Evolutionary conservation across 2,888 invertebrate genomes (phyloP).

Genomic region (Limnephilus rhombicus): DNA sequence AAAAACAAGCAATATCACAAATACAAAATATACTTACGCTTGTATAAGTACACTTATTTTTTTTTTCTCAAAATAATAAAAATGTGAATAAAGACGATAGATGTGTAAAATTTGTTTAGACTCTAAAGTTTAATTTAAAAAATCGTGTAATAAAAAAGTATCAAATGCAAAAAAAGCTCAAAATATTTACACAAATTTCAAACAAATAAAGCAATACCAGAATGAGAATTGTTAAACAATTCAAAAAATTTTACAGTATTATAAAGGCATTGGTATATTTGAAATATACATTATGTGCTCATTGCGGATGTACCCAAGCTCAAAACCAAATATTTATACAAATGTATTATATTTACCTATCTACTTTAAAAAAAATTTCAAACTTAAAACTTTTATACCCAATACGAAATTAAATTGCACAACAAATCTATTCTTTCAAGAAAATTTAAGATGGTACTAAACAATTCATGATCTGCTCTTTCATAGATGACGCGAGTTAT

Average conservation of each 20-base stretch:
- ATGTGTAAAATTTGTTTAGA: background rate
- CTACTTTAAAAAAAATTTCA: no score
- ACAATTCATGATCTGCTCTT: no score
- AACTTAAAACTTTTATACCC: no score
- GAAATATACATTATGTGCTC: background rate
- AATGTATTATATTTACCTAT: no score
- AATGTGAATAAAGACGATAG: background rate
- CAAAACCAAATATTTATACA: background rate
- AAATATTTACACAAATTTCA: background rate
- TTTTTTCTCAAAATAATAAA: background rate
- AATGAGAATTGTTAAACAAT: background rate
- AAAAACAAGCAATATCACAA: background rate
- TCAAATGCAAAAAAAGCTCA: background rate
- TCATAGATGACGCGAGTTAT: no score
- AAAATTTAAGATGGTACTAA: no score
- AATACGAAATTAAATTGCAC: no score
- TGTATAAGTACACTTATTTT: background rate
- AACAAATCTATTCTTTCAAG: no score
- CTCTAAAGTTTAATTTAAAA: background rate
- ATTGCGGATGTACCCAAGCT: constrained; percentile 21
- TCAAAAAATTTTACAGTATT: background rate
- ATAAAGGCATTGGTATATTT: background rate
- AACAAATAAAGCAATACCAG: background rate
- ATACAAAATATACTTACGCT: background rate
- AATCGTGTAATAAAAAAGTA: background rate